phyloP scores from a whole-genome alignment of 64 coral and sea anemone genomes.

The Catalaphyllia jardinei region DNA sequence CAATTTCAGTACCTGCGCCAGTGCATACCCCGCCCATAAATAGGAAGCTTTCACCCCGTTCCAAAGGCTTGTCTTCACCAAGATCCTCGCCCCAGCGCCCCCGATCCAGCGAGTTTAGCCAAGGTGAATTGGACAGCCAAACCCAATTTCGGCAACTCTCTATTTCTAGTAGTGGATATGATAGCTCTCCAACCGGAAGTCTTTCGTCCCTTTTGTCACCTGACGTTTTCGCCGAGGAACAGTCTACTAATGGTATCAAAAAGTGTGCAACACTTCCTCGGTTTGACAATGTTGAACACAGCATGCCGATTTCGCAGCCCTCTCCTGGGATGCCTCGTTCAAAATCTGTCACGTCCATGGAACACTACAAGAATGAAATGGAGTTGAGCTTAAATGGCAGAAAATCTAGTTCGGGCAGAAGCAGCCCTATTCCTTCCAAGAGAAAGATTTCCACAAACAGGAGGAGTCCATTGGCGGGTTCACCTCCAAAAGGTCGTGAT shows the following conservation, averaged over 20 bases:
- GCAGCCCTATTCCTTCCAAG: constrained; percentile 6
- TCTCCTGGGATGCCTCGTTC: not conserved
- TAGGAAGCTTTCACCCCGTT: not conserved
- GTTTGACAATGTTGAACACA: not conserved
- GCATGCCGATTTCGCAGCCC: not conserved
- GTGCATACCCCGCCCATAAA: not conserved
- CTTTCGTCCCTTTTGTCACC: not conserved
- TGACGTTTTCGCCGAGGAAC: not conserved
- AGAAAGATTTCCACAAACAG: constrained; percentile 34
- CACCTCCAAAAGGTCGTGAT: not conserved
- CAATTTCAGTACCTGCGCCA: not conserved
- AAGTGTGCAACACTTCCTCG: constrained; percentile 4
- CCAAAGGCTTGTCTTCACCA: not conserved
- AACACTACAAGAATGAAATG: not conserved
- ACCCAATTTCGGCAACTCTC: not conserved
- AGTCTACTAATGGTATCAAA: not conserved
- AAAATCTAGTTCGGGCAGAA: not conserved
- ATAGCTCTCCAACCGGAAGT: not conserved
- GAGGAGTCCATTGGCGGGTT: not conserved
- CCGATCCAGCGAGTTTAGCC: not conserved
- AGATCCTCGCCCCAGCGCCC: not conserved
- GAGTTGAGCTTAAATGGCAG: not conserved
- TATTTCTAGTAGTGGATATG: constrained; percentile 29
- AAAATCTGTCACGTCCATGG: not conserved
- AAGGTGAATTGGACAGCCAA: not conserved